phyloP scores from a whole-genome alignment of 1,140 invertebrate genomes.

The Coenobita brevimanus region DNA sequence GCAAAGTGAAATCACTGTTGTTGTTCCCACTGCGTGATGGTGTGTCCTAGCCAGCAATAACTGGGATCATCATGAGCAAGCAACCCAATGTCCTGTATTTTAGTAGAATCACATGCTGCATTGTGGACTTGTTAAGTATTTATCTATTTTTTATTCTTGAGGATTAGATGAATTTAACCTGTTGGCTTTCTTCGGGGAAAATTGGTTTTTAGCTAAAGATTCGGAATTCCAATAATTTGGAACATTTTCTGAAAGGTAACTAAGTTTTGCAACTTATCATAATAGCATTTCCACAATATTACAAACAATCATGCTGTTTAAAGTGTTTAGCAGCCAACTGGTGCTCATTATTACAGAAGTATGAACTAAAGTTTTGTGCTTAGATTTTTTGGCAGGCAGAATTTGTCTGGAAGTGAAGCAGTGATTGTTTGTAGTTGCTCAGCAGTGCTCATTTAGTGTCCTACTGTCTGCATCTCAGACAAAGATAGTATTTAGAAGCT shows the following conservation, averaged over 20 bases:
- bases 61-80: conserved; percentile 63
- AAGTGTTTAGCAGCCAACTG: conserved; percentile 17
- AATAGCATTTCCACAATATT: conserved; percentile 63
- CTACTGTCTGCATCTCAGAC: conserved; percentile 61
- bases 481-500: conserved; percentile 64
- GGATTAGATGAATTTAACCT: background rate
- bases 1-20: conserved; percentile 48
- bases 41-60: conserved; percentile 62
- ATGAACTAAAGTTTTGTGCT: conserved; percentile 12
- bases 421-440: conserved; percentile 64
- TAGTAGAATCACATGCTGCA: conserved; percentile 69
- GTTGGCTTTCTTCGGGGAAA: conserved; percentile 23
- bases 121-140: conserved; percentile 60
- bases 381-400: conserved; percentile 17
- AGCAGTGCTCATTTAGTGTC: conserved; percentile 68
- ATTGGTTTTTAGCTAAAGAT: conserved; percentile 12
- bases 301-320: conserved; percentile 62
- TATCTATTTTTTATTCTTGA: conserved; percentile 15
- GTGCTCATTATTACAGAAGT: conserved; percentile 31
- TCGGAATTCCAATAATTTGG: conserved; percentile 45
- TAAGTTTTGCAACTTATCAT: conserved; percentile 45
- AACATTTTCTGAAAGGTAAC: conserved; percentile 41
- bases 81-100: conserved; percentile 62
- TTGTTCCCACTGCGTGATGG: conserved; percentile 57
- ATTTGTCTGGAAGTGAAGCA: conserved; percentile 41